Evolutionary conservation across 1,140 invertebrate species (phyloP), one percentile per base, ranked within the genome.

Genomic region (Hyles vespertilio): DNA sequence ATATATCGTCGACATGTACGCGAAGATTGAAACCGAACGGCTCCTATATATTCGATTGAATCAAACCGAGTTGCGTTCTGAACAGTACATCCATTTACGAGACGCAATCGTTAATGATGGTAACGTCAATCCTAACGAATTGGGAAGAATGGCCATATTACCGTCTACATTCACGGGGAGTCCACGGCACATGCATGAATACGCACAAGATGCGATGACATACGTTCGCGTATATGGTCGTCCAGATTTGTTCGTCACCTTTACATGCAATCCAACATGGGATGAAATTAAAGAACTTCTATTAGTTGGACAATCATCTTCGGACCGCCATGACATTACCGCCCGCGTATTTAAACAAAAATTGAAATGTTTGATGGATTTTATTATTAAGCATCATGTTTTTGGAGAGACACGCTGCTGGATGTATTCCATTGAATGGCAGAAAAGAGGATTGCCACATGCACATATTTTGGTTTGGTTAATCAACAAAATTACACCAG

Each of bases 1-100:
- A 61, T 89, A 67, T 69, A 52, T 69, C 12, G 81, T 56, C 40
- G 51, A 53, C 40, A 54, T 54, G 52, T 54, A 43, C 43, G 52
- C 52, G n/a, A 44, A 54, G 11, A 32, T 54, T 11, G 52, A 54
- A 54, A 54, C n/a, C 40, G 52, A 54, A 44, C 52, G 52, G n/a
- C 32, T 54, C 9, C 34, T n/a, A 43, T 54, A 43, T 9, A 43
- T 54, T 54, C 34, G 36, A 43, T 43, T 22, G 9, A 44, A 52
- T 33, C 51, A 52, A 32, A 36, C 52, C 6, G 43, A 54, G 43
- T 44, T 54, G 43, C 34, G 52, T 43, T 44, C 52, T 3, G 52
- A 54, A 44, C 34, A 54, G 43, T 54, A 54, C 43, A 54, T 54
- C 12, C 52, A 44, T 32, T 54, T 54, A 43, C 36, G 40, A 54